phyloP scores from a whole-genome alignment of 1,140 invertebrate species.

The Brachionus rotundiformis region DNA sequence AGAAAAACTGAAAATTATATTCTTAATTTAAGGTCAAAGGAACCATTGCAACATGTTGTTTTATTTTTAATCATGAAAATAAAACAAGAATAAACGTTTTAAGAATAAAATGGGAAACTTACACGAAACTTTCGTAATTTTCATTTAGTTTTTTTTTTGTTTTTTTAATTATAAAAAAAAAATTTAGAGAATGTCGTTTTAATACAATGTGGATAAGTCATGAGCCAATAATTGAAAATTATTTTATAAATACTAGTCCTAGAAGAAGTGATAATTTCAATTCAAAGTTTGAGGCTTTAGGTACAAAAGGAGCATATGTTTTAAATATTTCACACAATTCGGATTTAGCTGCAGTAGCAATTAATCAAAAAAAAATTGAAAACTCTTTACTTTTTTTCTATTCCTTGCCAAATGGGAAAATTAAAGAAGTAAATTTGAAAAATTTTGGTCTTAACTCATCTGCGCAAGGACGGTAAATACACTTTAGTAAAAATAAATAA shows the following conservation, averaged over 20 bases:
- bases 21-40: not conserved
- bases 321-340: conserved; percentile 57
- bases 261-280: conserved; percentile 50
- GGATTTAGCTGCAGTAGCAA: conserved; percentile 60
- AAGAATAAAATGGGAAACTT: conserved; percentile 30
- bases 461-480: conserved; percentile 39
- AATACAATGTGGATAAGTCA: conserved; percentile 13
- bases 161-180: not conserved
- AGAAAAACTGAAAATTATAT: not conserved
- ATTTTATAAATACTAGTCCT: not conserved
- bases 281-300: conserved; percentile 24
- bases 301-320: conserved; percentile 56
- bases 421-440: conserved; percentile 57
- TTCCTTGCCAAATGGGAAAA: conserved; percentile 58
- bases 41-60: conserved; percentile 33
- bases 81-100: conserved; percentile 12
- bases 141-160: not conserved
- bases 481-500: not conserved
- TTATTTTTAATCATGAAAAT: conserved; percentile 46
- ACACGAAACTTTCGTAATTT: not conserved
- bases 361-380: conserved; percentile 59
- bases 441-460: conserved; percentile 57
- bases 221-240: not conserved
- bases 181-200: not conserved
- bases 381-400: conserved; percentile 58